A percentile compares a stretch with the other conserved stretches of the same genome.
Conservation (phyloP, 2,888 invertebrate species). For the Frankliniella intonsa region DNA sequence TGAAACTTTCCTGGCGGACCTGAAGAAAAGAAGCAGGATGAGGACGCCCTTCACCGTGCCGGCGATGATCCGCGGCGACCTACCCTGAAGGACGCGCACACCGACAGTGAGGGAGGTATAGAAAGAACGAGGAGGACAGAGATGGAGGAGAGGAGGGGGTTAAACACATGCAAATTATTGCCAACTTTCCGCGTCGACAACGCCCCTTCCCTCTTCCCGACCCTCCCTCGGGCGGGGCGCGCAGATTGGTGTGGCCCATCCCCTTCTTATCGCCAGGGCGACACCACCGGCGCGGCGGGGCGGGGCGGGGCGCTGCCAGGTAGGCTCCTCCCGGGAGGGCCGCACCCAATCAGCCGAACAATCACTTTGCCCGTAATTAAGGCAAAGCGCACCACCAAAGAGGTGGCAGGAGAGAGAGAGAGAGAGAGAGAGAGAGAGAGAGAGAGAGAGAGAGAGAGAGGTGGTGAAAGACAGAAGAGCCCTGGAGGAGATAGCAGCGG, state of each 20-base stretch:
- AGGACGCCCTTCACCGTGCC: no score
- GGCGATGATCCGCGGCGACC: no score
- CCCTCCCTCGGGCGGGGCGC: no score
- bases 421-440: neutral
- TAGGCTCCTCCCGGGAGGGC: neutral
- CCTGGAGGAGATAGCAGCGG: neutral
- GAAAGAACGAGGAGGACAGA: no score
- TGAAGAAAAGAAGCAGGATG: no score
- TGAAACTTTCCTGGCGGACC: no score
- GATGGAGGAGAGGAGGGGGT: neutral
- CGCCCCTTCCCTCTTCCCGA: no score
- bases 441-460: neutral
- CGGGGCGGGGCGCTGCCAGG: neutral
- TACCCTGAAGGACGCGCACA: no score
- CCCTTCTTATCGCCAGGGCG: no score
- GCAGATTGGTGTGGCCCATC: no score
- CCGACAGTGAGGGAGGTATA: no score
- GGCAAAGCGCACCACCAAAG: neutral
- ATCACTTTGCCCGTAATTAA: conserved; percentile 23
- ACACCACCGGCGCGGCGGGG: neutral
- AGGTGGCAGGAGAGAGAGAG: neutral
- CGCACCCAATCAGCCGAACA: neutral
- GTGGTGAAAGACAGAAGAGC: neutral
- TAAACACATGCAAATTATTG: conserved; percentile 10
- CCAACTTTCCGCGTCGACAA: neutral